These are phyloP conservation scores for Hecatera dysodea DNA, from an alignment of 2,888 invertebrate genomes.

Conservation along the genomic window DNA sequence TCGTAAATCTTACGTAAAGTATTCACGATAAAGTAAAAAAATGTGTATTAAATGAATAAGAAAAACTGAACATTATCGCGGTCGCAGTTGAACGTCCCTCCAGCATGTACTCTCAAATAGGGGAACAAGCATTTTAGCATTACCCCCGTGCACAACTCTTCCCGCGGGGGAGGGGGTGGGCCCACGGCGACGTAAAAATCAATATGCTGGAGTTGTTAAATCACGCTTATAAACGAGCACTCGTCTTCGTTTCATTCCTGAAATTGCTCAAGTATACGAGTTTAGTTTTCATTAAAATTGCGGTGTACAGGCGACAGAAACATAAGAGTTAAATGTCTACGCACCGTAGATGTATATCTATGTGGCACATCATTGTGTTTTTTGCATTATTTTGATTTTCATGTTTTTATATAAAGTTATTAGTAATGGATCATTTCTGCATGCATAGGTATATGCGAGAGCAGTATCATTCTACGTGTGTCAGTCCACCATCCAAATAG, in stretches of 20 bases:
- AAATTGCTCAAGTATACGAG: conserved; percentile 85
- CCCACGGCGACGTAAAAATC: conserved; percentile 91
- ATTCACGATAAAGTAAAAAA: conserved; percentile 82
- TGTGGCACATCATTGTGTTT: conserved; percentile 19
- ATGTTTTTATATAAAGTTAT: not conserved
- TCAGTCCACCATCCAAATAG: not conserved
- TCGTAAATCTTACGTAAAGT: conserved; percentile 86
- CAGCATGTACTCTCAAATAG: conserved; percentile 91
- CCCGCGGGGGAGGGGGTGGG: conserved; percentile 89
- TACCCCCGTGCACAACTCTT: conserved; percentile 91
- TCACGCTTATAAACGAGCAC: conserved; percentile 92
- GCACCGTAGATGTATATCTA: conserved; percentile 25
- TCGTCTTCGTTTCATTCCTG: conserved; percentile 91
- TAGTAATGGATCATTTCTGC: not conserved
- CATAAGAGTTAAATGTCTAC: conserved; percentile 37
- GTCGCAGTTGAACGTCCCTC: conserved; percentile 83
- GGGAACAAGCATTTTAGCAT: conserved; percentile 91
- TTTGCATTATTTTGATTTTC: conserved; percentile 13
- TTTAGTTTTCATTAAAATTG: conserved; percentile 76
- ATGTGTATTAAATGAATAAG: conserved; percentile 72
- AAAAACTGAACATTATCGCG: conserved; percentile 75
- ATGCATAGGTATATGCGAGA: not conserved
- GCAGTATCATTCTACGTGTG: not conserved
- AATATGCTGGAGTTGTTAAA: conserved; percentile 94
- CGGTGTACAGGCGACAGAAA: conserved; percentile 60